A percentile compares a stretch with the other conserved stretches of the same genome.
Conservation (phyloP, 37 sponge, comb jelly and placozoan genomes). For the Tethya wilhelma region DNA sequence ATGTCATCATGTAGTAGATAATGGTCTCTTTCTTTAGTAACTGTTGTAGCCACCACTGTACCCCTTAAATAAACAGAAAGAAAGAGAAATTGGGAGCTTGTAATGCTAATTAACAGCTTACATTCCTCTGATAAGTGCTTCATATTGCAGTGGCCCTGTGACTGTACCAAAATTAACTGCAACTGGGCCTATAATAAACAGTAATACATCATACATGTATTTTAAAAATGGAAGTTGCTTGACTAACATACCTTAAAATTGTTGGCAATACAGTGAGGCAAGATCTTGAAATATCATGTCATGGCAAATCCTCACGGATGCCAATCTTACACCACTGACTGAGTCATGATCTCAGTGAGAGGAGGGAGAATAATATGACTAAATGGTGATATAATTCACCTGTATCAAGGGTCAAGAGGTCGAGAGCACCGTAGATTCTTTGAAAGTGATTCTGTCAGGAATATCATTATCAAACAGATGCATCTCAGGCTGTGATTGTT, state of each 20-base stretch:
- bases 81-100: not conserved
- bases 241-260: too few relatives aligned
- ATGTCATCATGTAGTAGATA: constrained; percentile 71
- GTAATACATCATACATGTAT: constrained; percentile 1
- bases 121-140: constrained; percentile 81
- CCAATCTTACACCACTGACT: constrained; percentile 91
- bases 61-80: constrained; percentile 40
- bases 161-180: constrained; percentile 96
- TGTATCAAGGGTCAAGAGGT: constrained; percentile 76
- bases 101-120: not conserved
- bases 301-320: constrained; percentile 95
- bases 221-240: too few relatives aligned
- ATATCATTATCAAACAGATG: constrained; percentile 98
- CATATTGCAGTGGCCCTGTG: constrained; percentile 96
- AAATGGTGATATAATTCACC: too few relatives aligned
- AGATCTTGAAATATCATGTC: constrained; percentile 94
- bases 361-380: too few relatives aligned
- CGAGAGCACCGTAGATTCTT: constrained; percentile 84
- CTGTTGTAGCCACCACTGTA: constrained; percentile 45
- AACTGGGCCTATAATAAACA: constrained; percentile 77
- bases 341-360: too few relatives aligned
- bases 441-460: constrained; percentile 90
- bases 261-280: constrained; percentile 70
- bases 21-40: constrained; percentile 64
- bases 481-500: too few relatives aligned